phyloP scores from a whole-genome alignment of 2,113 vertebrate species.

The Chascanopsetta lugubris region DNA sequence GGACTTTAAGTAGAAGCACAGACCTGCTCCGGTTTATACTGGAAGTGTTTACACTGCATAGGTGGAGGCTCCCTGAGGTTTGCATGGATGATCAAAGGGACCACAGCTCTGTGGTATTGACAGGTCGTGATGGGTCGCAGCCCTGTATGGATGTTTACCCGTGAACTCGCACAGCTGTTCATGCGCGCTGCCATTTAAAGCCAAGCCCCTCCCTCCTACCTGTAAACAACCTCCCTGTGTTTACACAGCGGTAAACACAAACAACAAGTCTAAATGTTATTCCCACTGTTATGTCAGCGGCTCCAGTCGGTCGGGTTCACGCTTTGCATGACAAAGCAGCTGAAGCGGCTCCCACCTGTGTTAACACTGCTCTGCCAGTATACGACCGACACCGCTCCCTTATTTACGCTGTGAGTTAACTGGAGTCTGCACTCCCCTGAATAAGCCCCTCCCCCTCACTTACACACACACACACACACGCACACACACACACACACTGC shows the following conservation, averaged over 20 bases:
- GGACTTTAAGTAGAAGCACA: too few species aligned
- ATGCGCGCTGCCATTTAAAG: neutral
- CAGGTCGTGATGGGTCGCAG: neutral
- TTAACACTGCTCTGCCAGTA: slow-evolving; percentile 26
- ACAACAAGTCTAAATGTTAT: slow-evolving; percentile 5
- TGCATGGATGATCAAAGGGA: too few species aligned
- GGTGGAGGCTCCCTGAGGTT: too few species aligned
- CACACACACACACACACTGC: too few species aligned
- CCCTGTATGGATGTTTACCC: neutral
- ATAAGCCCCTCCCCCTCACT: too few species aligned
- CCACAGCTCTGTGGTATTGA: too few species aligned
- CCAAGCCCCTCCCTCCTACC: neutral
- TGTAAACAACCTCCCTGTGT: slow-evolving; percentile 4
- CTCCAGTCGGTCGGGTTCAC: slow-evolving; percentile 3
- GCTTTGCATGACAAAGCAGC: slow-evolving; percentile 43
- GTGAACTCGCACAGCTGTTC: neutral
- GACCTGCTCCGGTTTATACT: too few species aligned
- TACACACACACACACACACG: too few species aligned
- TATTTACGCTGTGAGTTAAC: slow-evolving; percentile 52
- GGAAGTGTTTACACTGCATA: too few species aligned
- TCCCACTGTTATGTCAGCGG: slow-evolving; percentile 5
- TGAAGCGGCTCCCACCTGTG: slow-evolving; percentile 28
- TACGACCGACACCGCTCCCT: slow-evolving; percentile 23
- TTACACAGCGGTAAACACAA: neutral
- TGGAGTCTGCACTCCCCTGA: neutral